Percentiles rank a stretch among this genome's conserved stretches.
Evolutionary conservation across 2,797 vertebrate species (phyloP).

Genomic region (Argentina silus): DNA sequence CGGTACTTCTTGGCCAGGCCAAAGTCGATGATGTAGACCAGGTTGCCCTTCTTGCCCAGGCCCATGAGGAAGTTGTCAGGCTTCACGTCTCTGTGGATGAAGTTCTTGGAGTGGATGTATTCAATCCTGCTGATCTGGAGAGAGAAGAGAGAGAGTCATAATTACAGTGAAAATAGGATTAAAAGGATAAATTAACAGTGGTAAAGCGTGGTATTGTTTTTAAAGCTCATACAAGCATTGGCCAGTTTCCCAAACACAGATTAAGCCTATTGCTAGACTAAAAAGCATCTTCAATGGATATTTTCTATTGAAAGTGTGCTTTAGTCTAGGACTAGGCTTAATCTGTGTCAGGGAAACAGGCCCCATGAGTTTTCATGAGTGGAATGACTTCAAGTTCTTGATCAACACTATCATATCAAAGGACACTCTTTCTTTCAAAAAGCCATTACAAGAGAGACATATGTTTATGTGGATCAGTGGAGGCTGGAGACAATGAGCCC

Average conservation of each 20-base stretch:
- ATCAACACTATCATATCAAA: neutral
- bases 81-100: constrained; percentile 97
- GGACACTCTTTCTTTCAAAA: neutral
- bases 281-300: too few species aligned
- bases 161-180: constrained; percentile 20
- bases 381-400: neutral
- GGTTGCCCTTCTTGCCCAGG: constrained; percentile 95
- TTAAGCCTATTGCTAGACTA: too few species aligned
- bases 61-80: constrained; percentile 99
- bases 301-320: too few species aligned
- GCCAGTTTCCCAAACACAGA: too few species aligned
- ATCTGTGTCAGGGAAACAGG: too few species aligned
- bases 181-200: neutral
- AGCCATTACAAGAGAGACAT: neutral
- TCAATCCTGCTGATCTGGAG: constrained; percentile 94
- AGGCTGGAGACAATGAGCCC: neutral
- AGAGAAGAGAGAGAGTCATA: neutral
- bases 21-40: constrained; percentile 98
- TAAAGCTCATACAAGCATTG: too few species aligned
- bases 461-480: neutral
- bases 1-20: constrained; percentile 98
- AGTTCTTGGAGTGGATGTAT: constrained; percentile 99
- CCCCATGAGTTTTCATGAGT: too few species aligned
- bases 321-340: too few species aligned
- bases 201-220: too few species aligned